Conservation (phyloP, 2,113 vertebrate species). For the Isurus oxyrinchus region DNA sequence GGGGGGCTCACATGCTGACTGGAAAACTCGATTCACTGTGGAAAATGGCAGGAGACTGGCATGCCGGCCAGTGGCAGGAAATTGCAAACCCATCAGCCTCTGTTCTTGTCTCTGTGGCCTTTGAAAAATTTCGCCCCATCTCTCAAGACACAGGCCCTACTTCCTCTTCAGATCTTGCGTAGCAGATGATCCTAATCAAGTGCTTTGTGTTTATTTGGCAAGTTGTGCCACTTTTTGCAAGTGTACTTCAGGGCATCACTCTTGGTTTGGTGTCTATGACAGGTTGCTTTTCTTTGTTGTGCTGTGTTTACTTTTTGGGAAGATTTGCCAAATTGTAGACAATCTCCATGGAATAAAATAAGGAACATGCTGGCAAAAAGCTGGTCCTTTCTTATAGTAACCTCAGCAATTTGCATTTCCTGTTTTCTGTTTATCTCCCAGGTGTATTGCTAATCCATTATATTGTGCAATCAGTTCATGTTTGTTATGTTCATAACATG, state of each 20-base stretch:
- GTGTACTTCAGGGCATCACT: background rate
- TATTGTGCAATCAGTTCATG: constrained; percentile 27
- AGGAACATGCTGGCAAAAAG: constrained; percentile 19
- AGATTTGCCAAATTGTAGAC: constrained; percentile 21
- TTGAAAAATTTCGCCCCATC: background rate
- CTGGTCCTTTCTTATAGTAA: constrained; percentile 18
- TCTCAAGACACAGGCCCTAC: background rate
- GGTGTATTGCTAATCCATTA: constrained; percentile 21
- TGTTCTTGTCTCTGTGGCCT: too few relatives aligned
- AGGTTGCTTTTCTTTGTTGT: background rate
- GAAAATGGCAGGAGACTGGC: too few relatives aligned
- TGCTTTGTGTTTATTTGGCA: constrained; percentile 1
- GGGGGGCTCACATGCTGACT: background rate
- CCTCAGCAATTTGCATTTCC: constrained; percentile 34
- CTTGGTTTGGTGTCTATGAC: constrained; percentile 16
- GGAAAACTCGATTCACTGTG: background rate
- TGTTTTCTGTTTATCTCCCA: constrained; percentile 18
- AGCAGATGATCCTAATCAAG: constrained; percentile 14
- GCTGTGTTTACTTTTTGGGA: constrained; percentile 23
- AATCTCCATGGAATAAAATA: background rate
- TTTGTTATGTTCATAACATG: constrained; percentile 33
- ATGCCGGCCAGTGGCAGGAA: background rate
- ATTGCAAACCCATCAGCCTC: background rate
- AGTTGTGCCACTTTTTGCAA: background rate
- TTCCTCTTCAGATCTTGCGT: background rate